phyloP scores from a whole-genome alignment of 1,140 invertebrate species.

The Lucilia sericata region DNA sequence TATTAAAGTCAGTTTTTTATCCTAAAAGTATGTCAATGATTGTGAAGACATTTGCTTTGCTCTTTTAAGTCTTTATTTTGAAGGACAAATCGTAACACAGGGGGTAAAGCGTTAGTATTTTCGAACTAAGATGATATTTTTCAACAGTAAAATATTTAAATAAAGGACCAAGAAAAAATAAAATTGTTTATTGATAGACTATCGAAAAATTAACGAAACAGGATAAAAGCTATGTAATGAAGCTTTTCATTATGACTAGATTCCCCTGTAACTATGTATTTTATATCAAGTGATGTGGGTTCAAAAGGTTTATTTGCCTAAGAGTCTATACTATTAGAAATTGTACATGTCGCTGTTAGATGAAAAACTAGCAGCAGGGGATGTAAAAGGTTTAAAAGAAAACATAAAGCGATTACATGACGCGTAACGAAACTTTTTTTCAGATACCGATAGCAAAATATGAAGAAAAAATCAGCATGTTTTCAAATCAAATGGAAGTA shows the following conservation, averaged over 20 bases:
- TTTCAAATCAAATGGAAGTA: background rate
- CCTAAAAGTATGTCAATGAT: conserved; percentile 10
- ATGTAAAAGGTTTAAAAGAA: background rate
- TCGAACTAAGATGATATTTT: background rate
- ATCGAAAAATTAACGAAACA: too few species aligned
- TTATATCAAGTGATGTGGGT: background rate
- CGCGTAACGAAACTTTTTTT: conserved; percentile 48
- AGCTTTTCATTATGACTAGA: background rate
- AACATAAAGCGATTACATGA: conserved; percentile 18
- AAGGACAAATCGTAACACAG: background rate
- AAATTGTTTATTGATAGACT: too few species aligned
- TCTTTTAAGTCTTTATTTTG: background rate
- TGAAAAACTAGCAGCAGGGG: background rate
- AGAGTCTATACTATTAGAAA: background rate
- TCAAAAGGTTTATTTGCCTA: background rate
- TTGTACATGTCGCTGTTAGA: background rate
- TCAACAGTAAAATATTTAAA: too few species aligned
- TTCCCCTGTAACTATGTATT: background rate
- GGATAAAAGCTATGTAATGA: too few species aligned
- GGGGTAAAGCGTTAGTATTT: background rate
- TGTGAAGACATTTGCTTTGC: background rate
- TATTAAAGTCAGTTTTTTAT: background rate
- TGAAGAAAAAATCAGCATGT: conserved; percentile 33
- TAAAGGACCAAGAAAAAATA: too few species aligned
- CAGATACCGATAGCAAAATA: conserved; percentile 18